Percentiles rank a stretch among this genome's conserved stretches.
These are phyloP conservation scores for Hypercompe scribonia DNA, from an alignment of 2,888 invertebrate species.

Conservation along the genomic window DNA sequence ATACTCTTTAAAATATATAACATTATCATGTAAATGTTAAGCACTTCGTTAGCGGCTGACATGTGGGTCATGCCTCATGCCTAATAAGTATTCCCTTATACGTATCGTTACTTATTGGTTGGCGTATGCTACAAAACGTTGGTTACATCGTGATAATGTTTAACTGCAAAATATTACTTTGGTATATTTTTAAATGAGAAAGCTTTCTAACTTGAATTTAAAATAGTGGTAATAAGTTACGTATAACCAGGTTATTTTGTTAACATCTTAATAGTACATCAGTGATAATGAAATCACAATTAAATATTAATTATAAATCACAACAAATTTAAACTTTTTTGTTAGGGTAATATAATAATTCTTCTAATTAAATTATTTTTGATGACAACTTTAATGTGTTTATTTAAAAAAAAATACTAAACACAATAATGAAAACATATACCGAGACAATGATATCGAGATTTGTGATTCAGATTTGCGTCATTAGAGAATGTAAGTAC, in stretches of 20 bases:
- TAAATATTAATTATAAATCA: no score
- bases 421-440: neutral
- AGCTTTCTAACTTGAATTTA: neutral
- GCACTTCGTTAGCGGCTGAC: conserved; percentile 66
- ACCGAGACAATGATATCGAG: conserved; percentile 11
- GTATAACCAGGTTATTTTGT: neutral
- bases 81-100: conserved; percentile 49
- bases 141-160: neutral
- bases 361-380: no score
- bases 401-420: neutral
- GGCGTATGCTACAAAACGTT: neutral
- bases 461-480: conserved; percentile 29
- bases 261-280: neutral
- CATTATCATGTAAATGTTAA: conserved; percentile 66
- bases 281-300: neutral
- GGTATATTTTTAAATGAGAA: neutral
- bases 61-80: conserved; percentile 49
- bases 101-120: conserved; percentile 42
- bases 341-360: neutral
- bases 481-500: conserved; percentile 36
- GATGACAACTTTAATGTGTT: no score
- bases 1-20: conserved; percentile 63
- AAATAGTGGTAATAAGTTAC: neutral
- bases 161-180: neutral
- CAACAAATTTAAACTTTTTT: neutral